Base-by-base conservation (phyloP, 2,797 vertebrate species). In the Micromesistius poutassou region DNA sequence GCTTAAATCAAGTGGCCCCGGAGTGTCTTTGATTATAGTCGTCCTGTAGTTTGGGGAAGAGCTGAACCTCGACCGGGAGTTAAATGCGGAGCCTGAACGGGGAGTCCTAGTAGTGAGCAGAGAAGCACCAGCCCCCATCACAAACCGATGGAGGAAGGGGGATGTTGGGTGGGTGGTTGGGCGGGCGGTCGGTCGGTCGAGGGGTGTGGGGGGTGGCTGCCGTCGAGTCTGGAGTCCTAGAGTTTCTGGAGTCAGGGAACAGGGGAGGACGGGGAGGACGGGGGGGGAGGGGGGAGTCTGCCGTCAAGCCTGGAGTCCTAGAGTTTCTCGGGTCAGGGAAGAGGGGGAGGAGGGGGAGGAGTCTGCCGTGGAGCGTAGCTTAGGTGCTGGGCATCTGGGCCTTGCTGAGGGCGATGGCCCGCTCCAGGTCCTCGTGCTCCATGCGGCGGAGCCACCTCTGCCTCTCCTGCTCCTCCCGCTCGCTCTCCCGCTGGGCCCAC, bases 391-490 rank as follows among this genome's bases (percentile, higher is more conserved):
- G 93, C 93, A 96, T 94, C 88, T 97, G 94, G 0, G 96, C 96
- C 91, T 94, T 96, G 94, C 98, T 99, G 90, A 99, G 96, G 1
- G 97, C 96, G 55, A 99, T 96, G 86, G 97, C 97, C 91, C 98
- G 74, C 85, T 98, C 97, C 78, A 98, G 94, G 87, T 99, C 97
- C 84, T 97, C 94, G 86, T 98, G 96, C 10, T 99, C 97, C 88
- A 97, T 96, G 36, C 95, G 94, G 83, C 92, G 92, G 83, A 98
- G 91, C 40, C 94, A 93, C 19, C 94, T 94, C 88, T 96, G 86
- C 79, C 97, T 89, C 83, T 98, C 97, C 88, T 95, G 95, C 89
- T 98, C 97, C 46, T 95, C 96, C 71, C 94, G 95, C 83, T 98
- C 94, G 9, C 97, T 97, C 93, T 98, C 97, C 1, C 93, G 91